These are phyloP conservation scores for Trinectes maculatus DNA, from an alignment of 2,113 vertebrate genomes.

Conservation along the genomic window DNA sequence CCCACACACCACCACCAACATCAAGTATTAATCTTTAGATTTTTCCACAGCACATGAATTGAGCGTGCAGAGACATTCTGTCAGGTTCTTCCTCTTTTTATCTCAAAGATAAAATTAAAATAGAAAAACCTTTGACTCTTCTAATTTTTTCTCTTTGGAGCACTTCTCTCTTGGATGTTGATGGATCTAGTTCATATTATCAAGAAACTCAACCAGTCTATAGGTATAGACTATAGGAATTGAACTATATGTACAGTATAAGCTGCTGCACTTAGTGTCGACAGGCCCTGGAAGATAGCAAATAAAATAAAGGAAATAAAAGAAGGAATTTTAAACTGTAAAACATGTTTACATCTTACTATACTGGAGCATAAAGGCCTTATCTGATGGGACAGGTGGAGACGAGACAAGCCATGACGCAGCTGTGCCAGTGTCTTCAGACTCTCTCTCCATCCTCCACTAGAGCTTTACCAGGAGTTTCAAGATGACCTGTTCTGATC, in stretches of 20 bases:
- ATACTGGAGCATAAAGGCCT: not conserved
- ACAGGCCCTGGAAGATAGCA: too few species aligned
- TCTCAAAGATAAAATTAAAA: constrained; percentile 1
- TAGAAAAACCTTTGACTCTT: constrained; percentile 1
- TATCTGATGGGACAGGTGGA: not conserved
- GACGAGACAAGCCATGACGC: not conserved
- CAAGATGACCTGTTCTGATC: constrained; percentile 1
- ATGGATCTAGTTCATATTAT: not conserved
- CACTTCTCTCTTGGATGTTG: not conserved
- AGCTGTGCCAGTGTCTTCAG: not conserved
- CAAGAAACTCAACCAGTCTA: not conserved
- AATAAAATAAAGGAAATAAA: too few species aligned
- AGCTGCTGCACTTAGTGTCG: too few species aligned
- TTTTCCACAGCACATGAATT: not conserved
- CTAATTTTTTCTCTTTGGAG: not conserved
- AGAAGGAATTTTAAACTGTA: not conserved
- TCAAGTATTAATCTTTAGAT: constrained; percentile 4
- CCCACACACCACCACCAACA: not conserved
- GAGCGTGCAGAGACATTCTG: not conserved
- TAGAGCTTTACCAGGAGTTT: constrained; percentile 7
- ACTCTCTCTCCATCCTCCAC: constrained; percentile 2
- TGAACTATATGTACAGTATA: not conserved
- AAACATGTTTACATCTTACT: not conserved
- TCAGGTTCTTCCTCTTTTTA: constrained; percentile 26
- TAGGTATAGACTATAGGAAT: too few species aligned